Evolutionary conservation across 2,797 vertebrate genomes (phyloP).

Genomic region (Smutsia temminckii): DNA sequence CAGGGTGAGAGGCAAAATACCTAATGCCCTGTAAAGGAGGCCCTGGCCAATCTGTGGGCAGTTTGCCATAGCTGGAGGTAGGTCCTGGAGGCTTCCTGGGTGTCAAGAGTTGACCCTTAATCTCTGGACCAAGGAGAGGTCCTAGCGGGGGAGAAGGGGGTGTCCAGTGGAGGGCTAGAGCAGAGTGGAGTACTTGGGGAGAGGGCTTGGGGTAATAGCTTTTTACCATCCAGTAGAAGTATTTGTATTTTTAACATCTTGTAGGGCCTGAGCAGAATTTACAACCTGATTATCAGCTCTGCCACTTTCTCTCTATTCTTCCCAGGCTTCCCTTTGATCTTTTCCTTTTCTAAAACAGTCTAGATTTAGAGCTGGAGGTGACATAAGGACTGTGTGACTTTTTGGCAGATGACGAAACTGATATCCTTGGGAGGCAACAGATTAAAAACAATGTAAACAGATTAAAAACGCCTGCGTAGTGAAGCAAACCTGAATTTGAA

Average conservation of each 20-base stretch:
- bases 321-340: not conserved
- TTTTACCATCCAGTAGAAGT: not conserved
- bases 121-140: not conserved
- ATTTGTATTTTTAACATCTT: not conserved
- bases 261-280: not conserved
- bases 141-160: too few relatives aligned
- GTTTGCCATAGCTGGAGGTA: not conserved
- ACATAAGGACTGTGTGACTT: not conserved
- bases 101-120: not conserved
- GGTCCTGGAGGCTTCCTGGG: not conserved
- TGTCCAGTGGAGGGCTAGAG: not conserved
- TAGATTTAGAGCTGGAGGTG: not conserved
- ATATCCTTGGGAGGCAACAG: not conserved
- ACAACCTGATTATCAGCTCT: not conserved
- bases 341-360: not conserved
- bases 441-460: constrained; percentile 24
- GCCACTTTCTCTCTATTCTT: not conserved
- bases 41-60: not conserved
- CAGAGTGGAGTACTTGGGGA: not conserved
- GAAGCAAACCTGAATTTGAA: not conserved
- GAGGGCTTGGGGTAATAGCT: not conserved
- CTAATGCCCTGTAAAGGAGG: not conserved
- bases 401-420: not conserved
- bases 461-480: not conserved
- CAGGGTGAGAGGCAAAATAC: not conserved